A percentile compares a stretch with the other conserved stretches of the same genome.
These are phyloP conservation scores for Calameuta filiformis DNA, from an alignment of 2,888 invertebrate species.

Conservation along the genomic window DNA sequence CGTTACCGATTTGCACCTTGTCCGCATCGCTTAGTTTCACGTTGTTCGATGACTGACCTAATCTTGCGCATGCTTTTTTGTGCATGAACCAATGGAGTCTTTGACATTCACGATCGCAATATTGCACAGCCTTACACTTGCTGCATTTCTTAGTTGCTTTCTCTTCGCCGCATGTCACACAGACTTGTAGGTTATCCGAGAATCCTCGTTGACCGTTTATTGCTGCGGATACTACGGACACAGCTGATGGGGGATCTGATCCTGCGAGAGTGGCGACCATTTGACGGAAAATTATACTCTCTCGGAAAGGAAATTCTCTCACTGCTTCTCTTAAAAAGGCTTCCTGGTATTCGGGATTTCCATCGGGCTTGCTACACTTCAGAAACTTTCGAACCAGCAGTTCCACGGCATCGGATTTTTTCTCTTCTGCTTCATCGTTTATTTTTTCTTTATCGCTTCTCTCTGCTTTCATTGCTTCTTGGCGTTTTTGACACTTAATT, in stretches of 20 bases:
- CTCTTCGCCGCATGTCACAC: slow-evolving; percentile 89
- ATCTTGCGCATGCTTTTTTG: slow-evolving; percentile 84
- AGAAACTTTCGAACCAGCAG: slow-evolving; percentile 80
- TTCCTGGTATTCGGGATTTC: slow-evolving; percentile 72
- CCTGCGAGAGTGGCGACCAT: slow-evolving; percentile 82
- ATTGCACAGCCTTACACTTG: slow-evolving; percentile 92
- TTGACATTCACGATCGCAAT: slow-evolving; percentile 95
- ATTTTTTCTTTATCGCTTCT: slow-evolving; percentile 59
- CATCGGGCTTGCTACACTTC: slow-evolving; percentile 79
- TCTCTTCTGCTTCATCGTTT: slow-evolving; percentile 57
- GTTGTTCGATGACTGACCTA: slow-evolving; percentile 56
- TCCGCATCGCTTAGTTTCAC: slow-evolving; percentile 49
- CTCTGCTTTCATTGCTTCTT: slow-evolving; percentile 68
- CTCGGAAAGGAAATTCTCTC: slow-evolving; percentile 89
- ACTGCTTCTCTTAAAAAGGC: slow-evolving; percentile 86
- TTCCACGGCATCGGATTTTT: slow-evolving; percentile 76
- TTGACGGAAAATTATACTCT: slow-evolving; percentile 90
- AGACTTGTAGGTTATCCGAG: slow-evolving; percentile 75
- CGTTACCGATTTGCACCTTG: slow-evolving; percentile 50
- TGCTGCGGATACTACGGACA: slow-evolving; percentile 80
- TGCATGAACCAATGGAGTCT: slow-evolving; percentile 93
- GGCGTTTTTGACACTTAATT: slow-evolving; percentile 76
- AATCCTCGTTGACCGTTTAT: slow-evolving; percentile 92
- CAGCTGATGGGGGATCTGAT: slow-evolving; percentile 78
- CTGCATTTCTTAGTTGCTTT: slow-evolving; percentile 93